Evolutionary conservation across 2,113 vertebrate species (phyloP), one percentile per base, ranked within the genome.

Genomic region (Sapajus apella): DNA sequence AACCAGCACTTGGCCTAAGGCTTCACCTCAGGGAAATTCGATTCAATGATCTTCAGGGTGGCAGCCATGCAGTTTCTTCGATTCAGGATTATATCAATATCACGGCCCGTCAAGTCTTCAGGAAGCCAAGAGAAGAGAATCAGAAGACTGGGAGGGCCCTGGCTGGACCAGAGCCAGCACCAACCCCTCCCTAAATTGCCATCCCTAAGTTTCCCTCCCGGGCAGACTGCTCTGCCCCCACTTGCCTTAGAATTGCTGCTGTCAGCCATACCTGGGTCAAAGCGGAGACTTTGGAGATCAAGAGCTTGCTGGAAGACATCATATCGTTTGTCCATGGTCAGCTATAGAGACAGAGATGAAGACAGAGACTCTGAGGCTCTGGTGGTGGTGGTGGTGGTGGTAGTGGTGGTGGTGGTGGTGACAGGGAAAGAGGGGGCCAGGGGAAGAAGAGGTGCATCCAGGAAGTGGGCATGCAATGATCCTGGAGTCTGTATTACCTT

Each of bases 311-410:
- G 98, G 8, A 98, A 99, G 47, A 97, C 97, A 82, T 99, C 98
- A 25, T 99, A 99, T 40, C 99, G 98, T 96, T 99, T 99, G 64
- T 97, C 98, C 98, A 99, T 98, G 93, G 98, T 99, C 97, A 98
- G 87, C 95, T 97, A 61, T 10, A 56, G 52, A 89, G 47, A 37
- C 6, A 77, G 47, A 92, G 23, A 30, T 11, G 35, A 40, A 96
- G 21, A 83, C 12, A 50, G 13, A 25, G 3, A 0, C 56, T 76
- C 55, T 87, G 70, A 91, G 58, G 27, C 20, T 64, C 7, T 17
- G 7, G 17, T 45, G 55, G 9, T 25, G 12, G n/a, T 64, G 7
- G 18, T 9, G 10, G 21, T 16, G 45, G 7, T 5, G 17, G 40
- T n/a, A n/a, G n/a, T 14, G 23, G 40, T 55, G 10, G 12, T 11